Conservation (phyloP, 2,797 vertebrate genomes). For the Nothura maculosa region DNA sequence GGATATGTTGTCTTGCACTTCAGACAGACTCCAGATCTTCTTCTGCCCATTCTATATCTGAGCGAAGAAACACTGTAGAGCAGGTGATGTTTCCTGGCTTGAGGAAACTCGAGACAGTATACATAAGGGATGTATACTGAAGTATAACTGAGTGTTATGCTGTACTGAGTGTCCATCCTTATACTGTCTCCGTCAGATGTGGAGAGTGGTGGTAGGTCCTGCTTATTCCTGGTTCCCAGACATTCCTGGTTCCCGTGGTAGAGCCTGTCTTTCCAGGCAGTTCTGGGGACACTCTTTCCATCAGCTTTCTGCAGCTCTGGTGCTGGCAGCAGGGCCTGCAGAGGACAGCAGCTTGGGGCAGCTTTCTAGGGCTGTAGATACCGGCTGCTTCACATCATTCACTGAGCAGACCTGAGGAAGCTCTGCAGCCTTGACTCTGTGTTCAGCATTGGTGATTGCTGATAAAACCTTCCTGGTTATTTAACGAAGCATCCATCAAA, state of each 20-base stretch:
- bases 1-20: neutral
- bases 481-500: neutral
- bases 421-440: neutral
- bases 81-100: no score
- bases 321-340: no score
- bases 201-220: no score
- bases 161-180: no score
- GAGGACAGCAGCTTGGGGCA: neutral
- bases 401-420: neutral
- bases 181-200: no score
- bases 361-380: neutral
- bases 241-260: neutral
- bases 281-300: no score
- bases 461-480: neutral
- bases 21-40: neutral
- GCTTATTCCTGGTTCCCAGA: neutral
- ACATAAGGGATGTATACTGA: no score
- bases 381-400: neutral
- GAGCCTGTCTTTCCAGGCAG: neutral
- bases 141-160: no score
- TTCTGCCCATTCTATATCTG: neutral
- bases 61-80: neutral
- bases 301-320: neutral
- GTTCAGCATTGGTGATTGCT: fast-evolving
- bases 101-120: no score